Percentiles rank a stretch among this genome's conserved stretches.
phyloP scores from a whole-genome alignment of 1,140 invertebrate genomes.

The Zaprionus nigranus region DNA sequence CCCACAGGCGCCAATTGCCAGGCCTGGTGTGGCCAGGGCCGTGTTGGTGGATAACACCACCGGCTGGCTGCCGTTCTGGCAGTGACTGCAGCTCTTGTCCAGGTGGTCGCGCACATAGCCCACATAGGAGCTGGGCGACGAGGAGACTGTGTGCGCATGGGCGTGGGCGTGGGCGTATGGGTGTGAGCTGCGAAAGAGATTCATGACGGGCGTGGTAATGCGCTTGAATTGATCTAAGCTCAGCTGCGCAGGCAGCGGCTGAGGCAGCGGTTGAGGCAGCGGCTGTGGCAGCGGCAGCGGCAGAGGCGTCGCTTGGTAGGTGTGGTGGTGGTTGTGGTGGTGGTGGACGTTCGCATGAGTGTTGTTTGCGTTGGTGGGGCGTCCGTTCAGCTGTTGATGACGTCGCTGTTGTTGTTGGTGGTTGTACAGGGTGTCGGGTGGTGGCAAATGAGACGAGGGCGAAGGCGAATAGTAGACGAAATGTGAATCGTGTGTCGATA shows the following conservation, averaged over 20 bases:
- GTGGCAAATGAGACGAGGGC: conserved; percentile 61
- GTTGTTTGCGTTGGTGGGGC: conserved; percentile 60
- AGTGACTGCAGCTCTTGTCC: conserved; percentile 82
- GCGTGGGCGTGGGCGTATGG: conserved; percentile 62
- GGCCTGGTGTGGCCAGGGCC: conserved; percentile 64
- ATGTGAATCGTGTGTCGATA: conserved; percentile 59
- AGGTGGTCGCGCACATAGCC: conserved; percentile 81
- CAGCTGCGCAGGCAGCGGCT: conserved; percentile 57
- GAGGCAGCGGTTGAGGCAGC: conserved; percentile 28
- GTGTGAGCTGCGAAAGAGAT: conserved; percentile 81
- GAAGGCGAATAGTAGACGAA: conserved; percentile 59
- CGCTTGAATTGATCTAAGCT: conserved; percentile 80
- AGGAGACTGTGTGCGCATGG: conserved; percentile 70
- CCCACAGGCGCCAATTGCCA: conserved; percentile 71
- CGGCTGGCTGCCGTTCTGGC: conserved; percentile 80
- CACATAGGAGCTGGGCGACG: conserved; percentile 75
- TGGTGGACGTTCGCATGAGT: conserved; percentile 37
- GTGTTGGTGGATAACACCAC: conserved; percentile 80
- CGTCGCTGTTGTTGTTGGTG: conserved; percentile 51
- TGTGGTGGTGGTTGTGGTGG: conserved; percentile 25
- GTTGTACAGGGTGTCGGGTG: conserved; percentile 43
- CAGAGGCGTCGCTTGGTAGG: conserved; percentile 30
- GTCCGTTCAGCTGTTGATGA: conserved; percentile 58
- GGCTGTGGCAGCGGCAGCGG: conserved; percentile 46
- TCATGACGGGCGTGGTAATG: conserved; percentile 78